A percentile compares a stretch with the other conserved stretches of the same genome.
These are phyloP conservation scores for Hoplias malabaricus DNA, from an alignment of 2,113 vertebrate species.

Conservation along the genomic window DNA sequence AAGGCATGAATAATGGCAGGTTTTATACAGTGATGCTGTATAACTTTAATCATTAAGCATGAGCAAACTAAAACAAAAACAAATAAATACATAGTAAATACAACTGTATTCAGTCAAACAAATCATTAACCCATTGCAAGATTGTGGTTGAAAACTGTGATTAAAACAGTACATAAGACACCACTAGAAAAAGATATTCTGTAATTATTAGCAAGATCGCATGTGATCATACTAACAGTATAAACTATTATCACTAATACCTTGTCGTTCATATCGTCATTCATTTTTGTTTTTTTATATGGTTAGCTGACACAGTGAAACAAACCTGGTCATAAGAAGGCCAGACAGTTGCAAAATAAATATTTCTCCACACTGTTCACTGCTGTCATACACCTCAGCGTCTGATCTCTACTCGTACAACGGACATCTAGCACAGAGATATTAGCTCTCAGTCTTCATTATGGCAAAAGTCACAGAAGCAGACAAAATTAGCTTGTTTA, in stretches of 20 bases:
- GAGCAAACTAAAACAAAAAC: conserved; percentile 48
- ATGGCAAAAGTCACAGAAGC: conserved; percentile 5
- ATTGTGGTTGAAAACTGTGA: conserved; percentile 12
- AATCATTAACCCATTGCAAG: conserved; percentile 15
- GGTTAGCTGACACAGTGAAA: not conserved
- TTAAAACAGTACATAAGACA: not conserved
- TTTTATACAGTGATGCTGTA: conserved; percentile 8
- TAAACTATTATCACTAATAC: not conserved
- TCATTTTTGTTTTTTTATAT: not conserved
- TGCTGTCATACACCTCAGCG: conserved; percentile 1
- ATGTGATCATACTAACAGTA: not conserved
- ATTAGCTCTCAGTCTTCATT: not conserved
- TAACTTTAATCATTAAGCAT: conserved; percentile 52
- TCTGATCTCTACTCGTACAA: not conserved
- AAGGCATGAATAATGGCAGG: too few species aligned
- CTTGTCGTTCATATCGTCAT: not conserved
- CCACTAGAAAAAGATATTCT: not conserved
- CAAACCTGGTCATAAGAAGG: not conserved
- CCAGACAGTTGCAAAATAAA: conserved; percentile 15
- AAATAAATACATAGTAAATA: conserved; percentile 57
- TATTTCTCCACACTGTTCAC: not conserved
- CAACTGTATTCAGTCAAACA: conserved; percentile 52
- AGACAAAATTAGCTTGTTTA: conserved; percentile 1
- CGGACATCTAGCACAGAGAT: not conserved
- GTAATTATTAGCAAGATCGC: not conserved